Evolutionary conservation across 30 jellyfish, hydroid and myxozoan species (phyloP), one percentile per base, ranked within the genome.

Genomic region (Clytia hemisphaerica): DNA sequence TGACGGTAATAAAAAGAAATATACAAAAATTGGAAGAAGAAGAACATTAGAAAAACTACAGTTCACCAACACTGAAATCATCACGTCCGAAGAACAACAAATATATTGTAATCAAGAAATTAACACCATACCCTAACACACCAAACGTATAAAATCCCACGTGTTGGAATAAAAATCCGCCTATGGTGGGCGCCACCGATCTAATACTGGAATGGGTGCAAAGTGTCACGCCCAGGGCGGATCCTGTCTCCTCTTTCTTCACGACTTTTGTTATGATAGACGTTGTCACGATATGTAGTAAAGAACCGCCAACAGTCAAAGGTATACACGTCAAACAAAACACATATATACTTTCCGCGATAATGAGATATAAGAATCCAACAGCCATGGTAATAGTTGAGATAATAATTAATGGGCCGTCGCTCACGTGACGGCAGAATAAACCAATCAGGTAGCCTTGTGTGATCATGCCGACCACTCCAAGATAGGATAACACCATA

Each of bases 401-500:
- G 29, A 65, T 32, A 35, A 65, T 35, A 28, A 65, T 65, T 37
- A 65, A 48, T 22, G 31, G 34, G 4, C 68, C 78, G 42, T 65
- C 78, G n/a, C 32, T 19, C 33, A 32, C 67, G 25, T 65, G 25
- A 19, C 44, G 69, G 15, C 68, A 35, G 0, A 65, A 45, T 26
- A 36, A 18, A 35, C 78, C 78, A 6, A 65, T 63, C 25, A 65
- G 38, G 42, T 37, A 36, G 2, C 78, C 78, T 44, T 65, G 78
- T 1, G 78, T 65, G 37, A 65, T 65, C 69, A 78, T 86, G 26
- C 96, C 93, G 0, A 86, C 71, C 25, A 86, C 54, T 15, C 96
- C 96, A 63, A 75, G 84, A 35, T 86, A 86, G 0, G 96, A 79
- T 33, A 86, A 65, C 32, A 86, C 93, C 6, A 86, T 54, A n/a